Evolutionary conservation across 2,888 invertebrate species (phyloP).

Genomic region (Eilema caniola): DNA sequence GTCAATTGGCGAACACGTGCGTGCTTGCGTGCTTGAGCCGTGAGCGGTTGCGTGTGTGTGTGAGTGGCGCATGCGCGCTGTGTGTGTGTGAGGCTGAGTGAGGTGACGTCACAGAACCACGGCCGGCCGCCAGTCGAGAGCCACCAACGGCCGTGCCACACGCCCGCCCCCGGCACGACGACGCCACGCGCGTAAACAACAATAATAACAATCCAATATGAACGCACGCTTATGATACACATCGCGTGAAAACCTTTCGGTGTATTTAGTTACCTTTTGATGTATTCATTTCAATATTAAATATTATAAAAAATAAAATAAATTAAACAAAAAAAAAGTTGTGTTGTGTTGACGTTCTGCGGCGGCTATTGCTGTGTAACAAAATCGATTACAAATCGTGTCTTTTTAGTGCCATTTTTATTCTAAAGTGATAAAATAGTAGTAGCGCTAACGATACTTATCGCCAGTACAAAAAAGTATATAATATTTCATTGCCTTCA

Average conservation of each 20-base stretch:
- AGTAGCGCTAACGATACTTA: conserved; percentile 74
- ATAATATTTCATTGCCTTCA: conserved; percentile 81
- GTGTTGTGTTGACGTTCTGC: conserved; percentile 49
- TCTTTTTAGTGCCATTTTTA: conserved; percentile 85
- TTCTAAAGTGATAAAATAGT: conserved; percentile 70
- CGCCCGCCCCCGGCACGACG: conserved; percentile 62
- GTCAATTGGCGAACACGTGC: conserved; percentile 51
- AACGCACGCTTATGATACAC: conserved; percentile 71
- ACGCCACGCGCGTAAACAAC: conserved; percentile 74
- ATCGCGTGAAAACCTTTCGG: conserved; percentile 63
- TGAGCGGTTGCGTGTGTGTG: conserved; percentile 16
- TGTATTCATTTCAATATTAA: conserved; percentile 55
- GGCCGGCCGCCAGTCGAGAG: conserved; percentile 61
- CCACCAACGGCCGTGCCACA: conserved; percentile 63
- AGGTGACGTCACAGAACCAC: conserved; percentile 64
- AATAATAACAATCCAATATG: conserved; percentile 73
- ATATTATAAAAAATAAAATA: conserved; percentile 47
- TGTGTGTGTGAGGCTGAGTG: conserved; percentile 47
- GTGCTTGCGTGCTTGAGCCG: conserved; percentile 37
- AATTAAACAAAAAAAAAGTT: conserved; percentile 31
- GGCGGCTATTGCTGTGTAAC: conserved; percentile 60
- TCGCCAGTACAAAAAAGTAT: conserved; percentile 84
- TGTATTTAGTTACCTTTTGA: conserved; percentile 75
- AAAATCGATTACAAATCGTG: conserved; percentile 75
- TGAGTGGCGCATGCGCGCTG: conserved; percentile 52